Evolutionary conservation across 2,888 invertebrate genomes (phyloP).

Genomic region (Ochropleura leucogaster): DNA sequence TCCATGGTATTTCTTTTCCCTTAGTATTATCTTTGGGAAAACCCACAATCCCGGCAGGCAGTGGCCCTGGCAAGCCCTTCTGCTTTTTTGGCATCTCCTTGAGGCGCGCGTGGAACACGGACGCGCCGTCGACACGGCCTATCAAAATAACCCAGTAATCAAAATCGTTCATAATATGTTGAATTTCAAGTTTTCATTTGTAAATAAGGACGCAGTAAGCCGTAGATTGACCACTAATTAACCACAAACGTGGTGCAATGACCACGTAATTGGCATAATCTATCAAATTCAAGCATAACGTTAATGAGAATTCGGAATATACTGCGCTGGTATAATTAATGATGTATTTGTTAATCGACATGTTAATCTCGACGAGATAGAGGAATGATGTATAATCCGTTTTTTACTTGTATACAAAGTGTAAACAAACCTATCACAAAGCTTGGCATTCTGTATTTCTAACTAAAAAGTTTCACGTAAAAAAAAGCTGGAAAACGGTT

Average conservation of each 20-base stretch:
- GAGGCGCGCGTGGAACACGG: too few relatives aligned
- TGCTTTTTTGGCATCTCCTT: too few relatives aligned
- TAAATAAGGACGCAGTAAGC: constrained; percentile 8
- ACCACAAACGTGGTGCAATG: constrained; percentile 50
- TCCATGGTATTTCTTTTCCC: too few relatives aligned
- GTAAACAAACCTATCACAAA: too few relatives aligned
- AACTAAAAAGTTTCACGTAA: too few relatives aligned
- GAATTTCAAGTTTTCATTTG: not conserved
- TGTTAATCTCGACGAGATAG: not conserved
- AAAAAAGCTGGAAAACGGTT: too few relatives aligned
- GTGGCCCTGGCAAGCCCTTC: too few relatives aligned
- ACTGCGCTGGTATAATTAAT: constrained; percentile 32
- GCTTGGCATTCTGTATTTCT: too few relatives aligned
- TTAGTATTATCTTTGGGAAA: too few relatives aligned
- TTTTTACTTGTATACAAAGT: too few relatives aligned
- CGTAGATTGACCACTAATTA: constrained; percentile 52
- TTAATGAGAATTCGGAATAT: constrained; percentile 45
- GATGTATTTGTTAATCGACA: constrained; percentile 19
- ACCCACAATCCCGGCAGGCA: too few relatives aligned
- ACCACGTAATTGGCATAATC: constrained; percentile 51
- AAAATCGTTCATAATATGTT: not conserved
- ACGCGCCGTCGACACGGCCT: too few relatives aligned
- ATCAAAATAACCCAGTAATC: not conserved
- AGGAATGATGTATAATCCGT: not conserved
- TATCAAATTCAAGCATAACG: constrained; percentile 40